These are phyloP conservation scores for Syngnathus acus DNA, from an alignment of 2,797 vertebrate species.

Conservation along the genomic window DNA sequence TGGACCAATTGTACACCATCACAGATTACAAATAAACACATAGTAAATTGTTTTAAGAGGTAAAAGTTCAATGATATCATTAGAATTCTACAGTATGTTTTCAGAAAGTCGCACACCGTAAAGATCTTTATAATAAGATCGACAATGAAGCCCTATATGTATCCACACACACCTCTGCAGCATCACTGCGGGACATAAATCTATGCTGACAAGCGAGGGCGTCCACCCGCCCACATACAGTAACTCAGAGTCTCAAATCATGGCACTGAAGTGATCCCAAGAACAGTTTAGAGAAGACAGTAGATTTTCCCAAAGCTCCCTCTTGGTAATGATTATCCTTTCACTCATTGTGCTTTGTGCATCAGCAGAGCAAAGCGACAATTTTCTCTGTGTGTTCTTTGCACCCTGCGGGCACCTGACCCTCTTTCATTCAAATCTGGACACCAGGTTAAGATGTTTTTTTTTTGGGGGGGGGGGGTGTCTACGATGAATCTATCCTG, in stretches of 20 bases:
- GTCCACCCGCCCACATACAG: constrained; percentile 13
- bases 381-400: constrained; percentile 22
- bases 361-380: constrained; percentile 8
- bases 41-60: not conserved
- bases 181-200: constrained; percentile 53
- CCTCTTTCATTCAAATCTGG: constrained; percentile 7
- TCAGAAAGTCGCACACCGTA: not conserved
- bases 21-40: not conserved
- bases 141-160: not conserved
- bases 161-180: constrained; percentile 32
- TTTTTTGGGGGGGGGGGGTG: not conserved
- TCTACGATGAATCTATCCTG: constrained; percentile 18
- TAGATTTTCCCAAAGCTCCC: constrained; percentile 31
- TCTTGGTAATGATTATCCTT: constrained; percentile 44
- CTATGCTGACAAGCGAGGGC: constrained; percentile 29
- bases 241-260: constrained; percentile 29
- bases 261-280: constrained; percentile 26
- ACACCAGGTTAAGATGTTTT: constrained; percentile 1
- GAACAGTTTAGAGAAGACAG: constrained; percentile 55
- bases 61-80: not conserved
- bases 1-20: not conserved
- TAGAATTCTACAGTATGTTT: not conserved
- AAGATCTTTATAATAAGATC: not conserved
- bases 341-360: constrained; percentile 48
- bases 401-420: constrained; percentile 18